Evolutionary conservation across 1,140 invertebrate genomes (phyloP).

Genomic region (Reticulitermes speratus): DNA sequence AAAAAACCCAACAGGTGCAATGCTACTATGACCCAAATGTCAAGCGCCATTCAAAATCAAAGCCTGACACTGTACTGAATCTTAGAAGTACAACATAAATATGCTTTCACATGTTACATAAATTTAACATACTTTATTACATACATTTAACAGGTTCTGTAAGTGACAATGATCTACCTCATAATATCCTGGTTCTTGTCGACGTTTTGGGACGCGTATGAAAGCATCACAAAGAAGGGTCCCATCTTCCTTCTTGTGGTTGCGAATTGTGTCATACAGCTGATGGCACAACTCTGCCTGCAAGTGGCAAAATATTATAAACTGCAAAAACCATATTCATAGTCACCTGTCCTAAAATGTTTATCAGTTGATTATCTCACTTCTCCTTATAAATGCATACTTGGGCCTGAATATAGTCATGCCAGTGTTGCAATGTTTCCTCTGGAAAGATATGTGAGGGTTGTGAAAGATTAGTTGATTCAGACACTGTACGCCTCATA

Average conservation of each 20-base stretch:
- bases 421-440: background rate
- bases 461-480: no score
- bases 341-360: background rate
- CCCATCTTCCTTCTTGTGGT: slow-evolving; percentile 91
- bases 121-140: background rate
- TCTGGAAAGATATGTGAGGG: no score
- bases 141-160: no score
- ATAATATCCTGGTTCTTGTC: slow-evolving; percentile 87
- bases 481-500: no score
- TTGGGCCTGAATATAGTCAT: background rate
- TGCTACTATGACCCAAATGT: no score
- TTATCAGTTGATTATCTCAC: background rate
- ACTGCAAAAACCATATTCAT: background rate
- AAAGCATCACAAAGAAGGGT: slow-evolving; percentile 89
- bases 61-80: no score
- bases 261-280: slow-evolving; percentile 87
- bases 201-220: slow-evolving; percentile 87
- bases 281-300: slow-evolving; percentile 87
- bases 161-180: slow-evolving; percentile 51
- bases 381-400: background rate
- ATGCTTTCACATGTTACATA: background rate
- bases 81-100: background rate
- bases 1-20: no score
- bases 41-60: no score
- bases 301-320: slow-evolving; percentile 37